These are phyloP conservation scores for Hemitrygon akajei DNA, from an alignment of 2,797 vertebrate species.

Conservation along the genomic window DNA sequence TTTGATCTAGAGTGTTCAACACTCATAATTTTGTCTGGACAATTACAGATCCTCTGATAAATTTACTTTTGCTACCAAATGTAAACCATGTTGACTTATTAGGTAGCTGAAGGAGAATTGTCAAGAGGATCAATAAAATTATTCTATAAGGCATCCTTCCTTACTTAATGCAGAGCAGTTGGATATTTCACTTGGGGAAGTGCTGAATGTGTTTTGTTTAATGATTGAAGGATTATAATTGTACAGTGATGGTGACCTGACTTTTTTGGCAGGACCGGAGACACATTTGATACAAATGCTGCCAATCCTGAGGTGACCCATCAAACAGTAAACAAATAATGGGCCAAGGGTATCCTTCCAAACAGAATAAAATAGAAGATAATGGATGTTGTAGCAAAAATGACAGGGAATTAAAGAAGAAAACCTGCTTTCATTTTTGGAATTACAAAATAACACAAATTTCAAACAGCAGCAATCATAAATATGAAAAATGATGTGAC, in stretches of 20 bases:
- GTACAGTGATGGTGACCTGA: neutral
- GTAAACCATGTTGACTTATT: neutral
- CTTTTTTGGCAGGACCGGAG: too few relatives aligned
- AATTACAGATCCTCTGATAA: neutral
- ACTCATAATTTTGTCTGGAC: neutral
- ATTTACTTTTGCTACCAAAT: neutral
- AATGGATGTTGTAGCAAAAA: neutral
- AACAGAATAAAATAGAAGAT: neutral
- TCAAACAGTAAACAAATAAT: neutral
- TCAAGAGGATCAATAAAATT: neutral
- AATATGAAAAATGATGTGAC: neutral
- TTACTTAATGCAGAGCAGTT: neutral
- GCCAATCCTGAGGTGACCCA: neutral
- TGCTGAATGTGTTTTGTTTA: neutral
- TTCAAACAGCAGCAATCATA: neutral
- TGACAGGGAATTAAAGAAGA: neutral
- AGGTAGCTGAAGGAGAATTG: neutral
- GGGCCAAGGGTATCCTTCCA: neutral
- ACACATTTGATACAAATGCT: neutral
- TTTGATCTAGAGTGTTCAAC: neutral
- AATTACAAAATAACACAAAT: neutral
- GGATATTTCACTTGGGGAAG: neutral
- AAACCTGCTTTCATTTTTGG: neutral
- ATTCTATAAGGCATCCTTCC: neutral
- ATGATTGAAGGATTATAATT: neutral